These are phyloP conservation scores for Drosophila ezoana DNA, from an alignment of 2,888 invertebrate genomes.

Conservation along the genomic window DNA sequence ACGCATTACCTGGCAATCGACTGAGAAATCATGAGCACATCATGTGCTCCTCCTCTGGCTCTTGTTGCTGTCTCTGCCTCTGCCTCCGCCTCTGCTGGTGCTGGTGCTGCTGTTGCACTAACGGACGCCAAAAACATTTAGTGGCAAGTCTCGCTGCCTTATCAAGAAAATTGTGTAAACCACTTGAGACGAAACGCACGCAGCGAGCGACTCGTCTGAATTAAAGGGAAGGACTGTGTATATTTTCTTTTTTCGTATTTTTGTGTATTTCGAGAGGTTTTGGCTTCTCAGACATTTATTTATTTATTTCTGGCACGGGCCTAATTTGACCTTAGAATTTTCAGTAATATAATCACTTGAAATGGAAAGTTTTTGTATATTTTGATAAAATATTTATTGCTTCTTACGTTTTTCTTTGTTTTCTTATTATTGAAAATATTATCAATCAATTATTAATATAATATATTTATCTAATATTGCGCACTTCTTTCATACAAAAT, in stretches of 20 bases:
- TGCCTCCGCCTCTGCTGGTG: background rate
- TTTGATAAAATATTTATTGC: background rate
- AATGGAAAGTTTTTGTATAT: constrained; percentile 26
- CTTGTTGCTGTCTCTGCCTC: background rate
- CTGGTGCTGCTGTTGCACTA: constrained; percentile 50
- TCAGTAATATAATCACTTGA: constrained; percentile 11
- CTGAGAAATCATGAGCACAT: constrained; percentile 27
- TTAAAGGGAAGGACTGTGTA: constrained; percentile 3
- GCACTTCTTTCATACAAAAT: background rate
- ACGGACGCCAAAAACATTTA: constrained; percentile 76
- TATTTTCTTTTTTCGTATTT: background rate
- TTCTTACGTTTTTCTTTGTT: too few species aligned
- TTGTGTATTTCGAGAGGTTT: constrained; percentile 2
- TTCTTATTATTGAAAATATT: background rate
- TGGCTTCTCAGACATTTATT: constrained; percentile 9
- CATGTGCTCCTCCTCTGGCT: constrained; percentile 1
- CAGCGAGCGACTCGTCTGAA: constrained; percentile 3
- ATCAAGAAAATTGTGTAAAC: constrained; percentile 48
- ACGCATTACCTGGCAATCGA: constrained; percentile 76
- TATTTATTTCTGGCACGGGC: constrained; percentile 49
- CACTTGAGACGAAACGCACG: constrained; percentile 50
- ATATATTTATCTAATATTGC: background rate
- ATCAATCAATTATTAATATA: background rate
- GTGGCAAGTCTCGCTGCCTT: constrained; percentile 45
- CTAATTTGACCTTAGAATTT: constrained; percentile 27